These are phyloP conservation scores for Conus ventricosus DNA, from an alignment of 1,140 invertebrate species.

Conservation along the genomic window DNA sequence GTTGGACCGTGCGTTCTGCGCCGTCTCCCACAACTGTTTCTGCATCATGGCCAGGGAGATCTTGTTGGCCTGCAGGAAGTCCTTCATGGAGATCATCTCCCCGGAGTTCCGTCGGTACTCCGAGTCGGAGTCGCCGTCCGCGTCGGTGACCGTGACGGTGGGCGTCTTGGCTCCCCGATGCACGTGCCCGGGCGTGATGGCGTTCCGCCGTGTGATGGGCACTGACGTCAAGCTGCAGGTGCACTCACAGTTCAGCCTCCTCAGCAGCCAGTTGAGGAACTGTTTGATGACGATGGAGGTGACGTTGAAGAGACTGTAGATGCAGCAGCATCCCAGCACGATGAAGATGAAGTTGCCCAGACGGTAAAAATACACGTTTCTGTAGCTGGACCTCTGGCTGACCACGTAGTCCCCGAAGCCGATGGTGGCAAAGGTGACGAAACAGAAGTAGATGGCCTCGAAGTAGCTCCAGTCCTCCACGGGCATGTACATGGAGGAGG, in stretches of 20 bases:
- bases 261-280: conserved; percentile 81
- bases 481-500: conserved; percentile 79
- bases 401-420: conserved; percentile 84
- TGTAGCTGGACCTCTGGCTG: conserved; percentile 75
- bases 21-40: conserved; percentile 81
- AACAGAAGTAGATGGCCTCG: conserved; percentile 84
- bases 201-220: conserved; percentile 68
- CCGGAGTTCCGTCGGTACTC: conserved; percentile 78
- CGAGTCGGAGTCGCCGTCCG: conserved; percentile 74
- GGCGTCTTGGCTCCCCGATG: conserved; percentile 47
- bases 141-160: conserved; percentile 67
- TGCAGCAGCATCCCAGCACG: conserved; percentile 82
- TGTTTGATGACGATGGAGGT: conserved; percentile 85
- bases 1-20: conserved; percentile 75
- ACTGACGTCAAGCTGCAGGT: conserved; percentile 63
- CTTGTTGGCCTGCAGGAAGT: conserved; percentile 81
- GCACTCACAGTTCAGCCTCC: conserved; percentile 75
- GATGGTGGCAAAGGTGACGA: conserved; percentile 83
- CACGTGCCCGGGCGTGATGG: conserved; percentile 73
- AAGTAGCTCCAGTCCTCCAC: conserved; percentile 82
- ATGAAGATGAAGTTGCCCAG: conserved; percentile 80
- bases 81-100: conserved; percentile 81
- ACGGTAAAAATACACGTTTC: conserved; percentile 78
- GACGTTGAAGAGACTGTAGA: conserved; percentile 84
- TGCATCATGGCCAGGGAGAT: conserved; percentile 82